Conservation (phyloP, 2,888 invertebrate genomes). For the Acheta domesticus region DNA sequence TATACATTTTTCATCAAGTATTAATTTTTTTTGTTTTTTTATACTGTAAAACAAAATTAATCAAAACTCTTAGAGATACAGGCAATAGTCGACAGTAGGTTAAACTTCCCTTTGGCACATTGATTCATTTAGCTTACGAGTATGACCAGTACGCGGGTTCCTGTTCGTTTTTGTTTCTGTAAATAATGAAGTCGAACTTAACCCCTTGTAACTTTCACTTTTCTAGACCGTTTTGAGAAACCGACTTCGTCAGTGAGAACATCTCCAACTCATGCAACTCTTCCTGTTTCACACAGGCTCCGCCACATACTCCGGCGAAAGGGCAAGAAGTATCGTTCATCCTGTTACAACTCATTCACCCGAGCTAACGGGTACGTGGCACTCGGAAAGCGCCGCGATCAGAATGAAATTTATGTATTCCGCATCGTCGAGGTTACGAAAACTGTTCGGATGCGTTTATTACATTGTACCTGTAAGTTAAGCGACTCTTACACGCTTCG, state of each 20-base stretch:
- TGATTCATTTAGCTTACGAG: too few relatives aligned
- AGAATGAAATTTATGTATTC: not conserved
- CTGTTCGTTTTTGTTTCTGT: too few relatives aligned
- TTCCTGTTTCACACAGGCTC: not conserved
- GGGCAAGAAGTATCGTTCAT: not conserved
- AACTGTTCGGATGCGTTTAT: not conserved
- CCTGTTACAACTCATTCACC: not conserved
- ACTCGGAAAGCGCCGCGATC: not conserved
- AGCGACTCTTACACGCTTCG: not conserved
- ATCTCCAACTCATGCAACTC: not conserved
- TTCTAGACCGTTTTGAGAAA: not conserved
- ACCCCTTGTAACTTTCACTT: not conserved
- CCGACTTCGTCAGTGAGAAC: not conserved
- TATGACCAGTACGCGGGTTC: too few relatives aligned
- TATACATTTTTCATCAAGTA: too few relatives aligned
- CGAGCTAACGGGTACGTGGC: not conserved
- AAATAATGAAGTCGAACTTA: too few relatives aligned
- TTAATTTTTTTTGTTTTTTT: too few relatives aligned
- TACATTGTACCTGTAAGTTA: constrained; percentile 5
- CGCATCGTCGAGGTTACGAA: not conserved
- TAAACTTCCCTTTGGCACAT: too few relatives aligned
- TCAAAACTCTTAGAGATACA: too few relatives aligned
- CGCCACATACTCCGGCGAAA: not conserved
- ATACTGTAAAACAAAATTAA: too few relatives aligned
- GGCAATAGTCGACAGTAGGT: too few relatives aligned